Evolutionary conservation across 2,888 invertebrate genomes (phyloP).

Genomic region (Bembecia ichneumoniformis): DNA sequence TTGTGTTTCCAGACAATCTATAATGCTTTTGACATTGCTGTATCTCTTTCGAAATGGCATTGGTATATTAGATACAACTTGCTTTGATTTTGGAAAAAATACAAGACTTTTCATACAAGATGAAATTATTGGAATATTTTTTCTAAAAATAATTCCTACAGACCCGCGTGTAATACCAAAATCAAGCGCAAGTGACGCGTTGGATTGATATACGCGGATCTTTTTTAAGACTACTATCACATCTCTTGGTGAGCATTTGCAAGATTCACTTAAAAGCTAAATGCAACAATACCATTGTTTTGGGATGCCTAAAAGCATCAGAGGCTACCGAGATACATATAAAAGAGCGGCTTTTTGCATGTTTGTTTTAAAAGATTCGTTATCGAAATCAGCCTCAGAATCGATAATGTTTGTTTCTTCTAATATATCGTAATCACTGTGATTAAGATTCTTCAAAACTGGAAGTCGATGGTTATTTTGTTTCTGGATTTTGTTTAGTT

Average conservation of each 20-base stretch:
- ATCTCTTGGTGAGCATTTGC: background rate
- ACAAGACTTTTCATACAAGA: background rate
- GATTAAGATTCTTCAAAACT: no score
- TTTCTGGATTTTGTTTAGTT: no score
- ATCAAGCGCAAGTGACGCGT: background rate
- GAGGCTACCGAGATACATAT: no score
- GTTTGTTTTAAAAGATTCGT: no score
- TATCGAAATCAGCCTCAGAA: no score
- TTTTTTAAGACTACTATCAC: background rate
- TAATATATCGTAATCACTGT: no score
- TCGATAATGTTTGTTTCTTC: no score
- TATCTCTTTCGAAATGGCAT: slow-evolving; percentile 14
- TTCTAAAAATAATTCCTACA: background rate
- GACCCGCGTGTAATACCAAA: background rate
- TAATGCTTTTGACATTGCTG: slow-evolving; percentile 15
- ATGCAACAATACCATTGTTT: no score
- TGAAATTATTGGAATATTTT: background rate
- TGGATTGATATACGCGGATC: background rate
- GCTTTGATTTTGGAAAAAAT: background rate
- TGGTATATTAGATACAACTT: slow-evolving; percentile 4
- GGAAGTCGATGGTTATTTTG: no score
- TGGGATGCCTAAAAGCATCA: no score
- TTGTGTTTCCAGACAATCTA: slow-evolving; percentile 25
- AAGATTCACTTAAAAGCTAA: no score
- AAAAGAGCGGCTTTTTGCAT: no score